phyloP scores from a whole-genome alignment of 1,140 invertebrate species.

The Anoplolepis gracilipes region DNA sequence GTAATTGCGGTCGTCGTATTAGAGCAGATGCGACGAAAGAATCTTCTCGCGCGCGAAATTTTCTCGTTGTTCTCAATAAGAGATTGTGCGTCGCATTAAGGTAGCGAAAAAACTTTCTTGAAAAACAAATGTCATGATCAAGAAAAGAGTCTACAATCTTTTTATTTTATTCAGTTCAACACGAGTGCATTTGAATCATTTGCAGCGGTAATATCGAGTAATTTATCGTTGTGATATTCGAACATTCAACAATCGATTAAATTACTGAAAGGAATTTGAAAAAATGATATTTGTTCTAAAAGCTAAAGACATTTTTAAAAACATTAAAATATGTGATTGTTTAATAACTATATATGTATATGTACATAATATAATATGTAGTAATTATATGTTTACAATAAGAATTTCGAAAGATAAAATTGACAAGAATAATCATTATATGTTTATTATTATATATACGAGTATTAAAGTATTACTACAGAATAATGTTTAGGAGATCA shows the following conservation, averaged over 20 bases:
- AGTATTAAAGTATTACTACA: neutral
- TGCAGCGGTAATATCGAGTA: neutral
- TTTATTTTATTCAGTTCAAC: neutral
- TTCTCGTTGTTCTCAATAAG: constrained; percentile 22
- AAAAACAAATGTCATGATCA: neutral
- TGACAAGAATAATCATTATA: neutral
- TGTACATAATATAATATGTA: too few relatives aligned
- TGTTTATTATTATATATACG: neutral
- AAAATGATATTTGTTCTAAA: neutral
- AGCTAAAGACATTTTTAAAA: neutral
- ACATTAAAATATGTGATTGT: neutral
- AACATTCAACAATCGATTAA: neutral
- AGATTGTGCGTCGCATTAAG: neutral
- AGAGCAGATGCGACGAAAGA: constrained; percentile 25
- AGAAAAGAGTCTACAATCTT: neutral
- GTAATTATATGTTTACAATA: neutral
- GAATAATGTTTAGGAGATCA: neutral
- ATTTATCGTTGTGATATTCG: neutral
- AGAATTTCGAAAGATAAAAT: neutral
- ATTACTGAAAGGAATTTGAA: neutral
- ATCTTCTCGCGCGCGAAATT: constrained; percentile 8
- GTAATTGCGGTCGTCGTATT: constrained; percentile 34
- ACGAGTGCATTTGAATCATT: neutral
- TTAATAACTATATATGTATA: neutral
- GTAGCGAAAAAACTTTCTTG: neutral